Conservation (phyloP, 1,140 invertebrate species). For the Drosophila triauraria region DNA sequence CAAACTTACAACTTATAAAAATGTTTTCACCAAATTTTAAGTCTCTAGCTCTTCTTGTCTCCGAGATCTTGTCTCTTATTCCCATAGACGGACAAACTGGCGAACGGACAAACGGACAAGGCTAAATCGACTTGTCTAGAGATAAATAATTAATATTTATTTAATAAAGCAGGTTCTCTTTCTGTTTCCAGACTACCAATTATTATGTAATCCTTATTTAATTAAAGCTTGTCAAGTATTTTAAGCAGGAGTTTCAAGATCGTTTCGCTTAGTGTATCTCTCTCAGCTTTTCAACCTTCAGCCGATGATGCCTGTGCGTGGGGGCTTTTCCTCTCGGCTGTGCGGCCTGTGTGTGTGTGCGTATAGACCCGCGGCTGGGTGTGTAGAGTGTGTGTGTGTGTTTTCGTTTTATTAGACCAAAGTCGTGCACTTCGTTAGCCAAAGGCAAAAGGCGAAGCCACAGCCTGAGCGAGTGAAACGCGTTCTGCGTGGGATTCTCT, state of each 20-base stretch:
- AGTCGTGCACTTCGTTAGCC: constrained; percentile 79
- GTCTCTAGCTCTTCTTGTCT: not conserved
- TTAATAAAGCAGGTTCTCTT: too few species aligned
- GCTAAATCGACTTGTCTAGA: too few species aligned
- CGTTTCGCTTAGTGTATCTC: constrained; percentile 18
- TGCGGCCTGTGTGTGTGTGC: not conserved
- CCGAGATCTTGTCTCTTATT: not conserved
- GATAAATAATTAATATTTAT: not conserved
- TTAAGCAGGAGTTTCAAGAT: not conserved
- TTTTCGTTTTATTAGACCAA: constrained; percentile 73
- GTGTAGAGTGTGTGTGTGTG: constrained; percentile 25
- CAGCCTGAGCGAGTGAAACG: constrained; percentile 50
- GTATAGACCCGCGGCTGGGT: not conserved
- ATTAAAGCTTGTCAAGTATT: too few species aligned
- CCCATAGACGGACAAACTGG: not conserved
- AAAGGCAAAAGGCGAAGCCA: constrained; percentile 39
- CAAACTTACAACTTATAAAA: too few species aligned
- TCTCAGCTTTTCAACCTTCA: constrained; percentile 64
- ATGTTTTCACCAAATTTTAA: not conserved
- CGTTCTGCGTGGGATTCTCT: constrained; percentile 80
- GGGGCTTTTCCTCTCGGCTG: constrained; percentile 59
- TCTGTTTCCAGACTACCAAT: not conserved
- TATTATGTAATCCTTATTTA: not conserved
- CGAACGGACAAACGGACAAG: not conserved
- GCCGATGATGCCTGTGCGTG: constrained; percentile 59